Conservation (phyloP, 2,888 invertebrate species). For the Idaea aversata region DNA sequence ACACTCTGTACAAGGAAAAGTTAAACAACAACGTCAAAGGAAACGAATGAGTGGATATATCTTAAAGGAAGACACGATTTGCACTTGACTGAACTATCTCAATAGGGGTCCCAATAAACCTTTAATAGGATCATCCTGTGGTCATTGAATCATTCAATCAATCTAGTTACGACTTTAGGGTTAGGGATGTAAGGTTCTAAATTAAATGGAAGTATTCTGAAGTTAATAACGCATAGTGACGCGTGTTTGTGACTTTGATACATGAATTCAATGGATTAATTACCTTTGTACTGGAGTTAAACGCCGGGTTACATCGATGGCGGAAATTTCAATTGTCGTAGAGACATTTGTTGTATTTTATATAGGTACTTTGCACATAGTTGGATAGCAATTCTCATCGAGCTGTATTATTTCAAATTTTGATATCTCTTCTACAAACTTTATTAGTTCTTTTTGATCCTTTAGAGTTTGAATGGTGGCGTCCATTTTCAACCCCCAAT, state of each 20-base stretch:
- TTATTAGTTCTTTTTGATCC: no score
- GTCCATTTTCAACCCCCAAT: no score
- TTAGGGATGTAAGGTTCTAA: background rate
- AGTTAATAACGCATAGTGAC: background rate
- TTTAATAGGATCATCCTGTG: conserved; percentile 1
- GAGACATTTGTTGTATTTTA: no score
- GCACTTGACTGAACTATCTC: background rate
- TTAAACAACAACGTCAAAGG: background rate
- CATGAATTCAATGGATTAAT: background rate
- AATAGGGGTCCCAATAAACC: background rate
- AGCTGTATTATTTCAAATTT: no score
- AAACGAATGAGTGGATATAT: background rate
- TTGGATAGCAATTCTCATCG: no score
- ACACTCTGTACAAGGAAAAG: background rate
- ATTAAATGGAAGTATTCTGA: background rate
- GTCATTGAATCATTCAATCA: background rate
- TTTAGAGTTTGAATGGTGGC: no score
- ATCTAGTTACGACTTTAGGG: background rate
- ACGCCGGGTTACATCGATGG: no score
- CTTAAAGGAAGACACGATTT: background rate
- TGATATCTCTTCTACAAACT: no score
- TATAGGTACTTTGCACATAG: no score
- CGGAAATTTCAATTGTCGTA: no score
- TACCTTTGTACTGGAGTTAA: background rate
- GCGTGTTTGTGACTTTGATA: background rate